phyloP scores from a whole-genome alignment of 2,113 vertebrate genomes.

The Hystrix brachyura region DNA sequence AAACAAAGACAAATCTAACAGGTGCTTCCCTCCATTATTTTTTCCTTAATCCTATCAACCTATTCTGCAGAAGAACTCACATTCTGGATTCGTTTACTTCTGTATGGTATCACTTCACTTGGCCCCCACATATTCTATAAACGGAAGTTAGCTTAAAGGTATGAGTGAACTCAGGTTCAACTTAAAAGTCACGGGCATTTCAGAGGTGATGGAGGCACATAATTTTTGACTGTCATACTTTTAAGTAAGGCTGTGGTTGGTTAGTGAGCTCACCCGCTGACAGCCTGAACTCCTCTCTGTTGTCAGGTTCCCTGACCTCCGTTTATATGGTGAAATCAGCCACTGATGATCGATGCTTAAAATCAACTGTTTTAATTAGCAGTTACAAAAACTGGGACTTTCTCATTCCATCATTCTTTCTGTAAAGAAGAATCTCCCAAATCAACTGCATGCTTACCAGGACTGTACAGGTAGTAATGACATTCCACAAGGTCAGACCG shows the following conservation, averaged over 20 bases:
- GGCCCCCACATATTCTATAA: not conserved
- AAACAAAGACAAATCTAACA: conserved; percentile 1
- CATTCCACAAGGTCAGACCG: not conserved
- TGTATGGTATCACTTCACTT: not conserved
- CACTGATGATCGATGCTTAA: not conserved
- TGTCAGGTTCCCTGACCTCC: not conserved
- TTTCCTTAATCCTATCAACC: not conserved
- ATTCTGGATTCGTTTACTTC: not conserved
- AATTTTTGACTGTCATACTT: not conserved
- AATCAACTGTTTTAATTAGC: not conserved
- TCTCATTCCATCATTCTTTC: conserved; percentile 14
- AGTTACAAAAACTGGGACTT: not conserved
- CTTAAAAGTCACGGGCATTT: conserved; percentile 3
- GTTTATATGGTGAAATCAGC: not conserved
- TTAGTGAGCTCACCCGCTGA: not conserved
- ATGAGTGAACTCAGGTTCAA: not conserved
- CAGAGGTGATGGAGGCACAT: not conserved
- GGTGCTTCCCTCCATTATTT: not conserved
- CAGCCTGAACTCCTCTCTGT: not conserved
- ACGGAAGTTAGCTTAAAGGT: not conserved
- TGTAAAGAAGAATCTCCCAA: not conserved
- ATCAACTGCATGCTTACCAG: not conserved
- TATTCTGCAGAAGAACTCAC: not conserved
- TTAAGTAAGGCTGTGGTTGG: not conserved
- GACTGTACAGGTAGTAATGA: not conserved